Evolutionary conservation across 2,888 invertebrate genomes (phyloP), one percentile per base, ranked within the genome.

Genomic region (Eupithecia insigniata): DNA sequence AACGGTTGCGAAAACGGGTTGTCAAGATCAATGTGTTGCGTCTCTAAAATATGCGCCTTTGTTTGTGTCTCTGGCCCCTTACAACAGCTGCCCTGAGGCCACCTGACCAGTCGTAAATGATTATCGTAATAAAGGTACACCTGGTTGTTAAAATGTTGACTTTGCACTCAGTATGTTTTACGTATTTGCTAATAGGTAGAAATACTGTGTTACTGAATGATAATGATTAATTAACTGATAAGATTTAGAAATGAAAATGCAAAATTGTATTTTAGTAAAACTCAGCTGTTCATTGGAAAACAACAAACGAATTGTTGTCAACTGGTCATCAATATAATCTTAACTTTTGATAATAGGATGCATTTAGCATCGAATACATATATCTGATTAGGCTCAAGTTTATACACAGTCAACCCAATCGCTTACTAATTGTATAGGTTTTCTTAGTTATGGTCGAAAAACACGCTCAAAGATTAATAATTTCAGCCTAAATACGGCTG

Each of bases 41-140:
- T 60, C 55, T 22, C 26, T 55, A 26, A 55, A 55, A 12, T 64
- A 26, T 64, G 71, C 64, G 39, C 62, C 58, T 70, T 71, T 70
- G 60, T 70, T 71, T 26, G 55, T 55, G 18, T 39, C 64, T 18
- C 55, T 58, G 51, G 46, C 60, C 67, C 36, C 67, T 71, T 34
- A 39, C 67, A 55, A 62, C 71, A 71, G 55, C 71, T 71, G 71
- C 67, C 39, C 67, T 65, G n/a, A 43, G 39, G 30, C 64, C 66
- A 61, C 67, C 71, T 71, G 62, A 64, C 64, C 64, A 71, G 58
- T 67, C 67, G 55, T 55, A 67, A 71, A 62, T 62, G 61, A 51
- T 67, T 67, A 51, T 51, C 51, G 51, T 51, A 51, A 51, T 51
- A 51, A 51, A 12, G 55, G 32, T 32, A 67, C 67, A 71, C 67